These are phyloP conservation scores for Euleptes europaea DNA, from an alignment of 2,113 vertebrate species.

Conservation along the genomic window DNA sequence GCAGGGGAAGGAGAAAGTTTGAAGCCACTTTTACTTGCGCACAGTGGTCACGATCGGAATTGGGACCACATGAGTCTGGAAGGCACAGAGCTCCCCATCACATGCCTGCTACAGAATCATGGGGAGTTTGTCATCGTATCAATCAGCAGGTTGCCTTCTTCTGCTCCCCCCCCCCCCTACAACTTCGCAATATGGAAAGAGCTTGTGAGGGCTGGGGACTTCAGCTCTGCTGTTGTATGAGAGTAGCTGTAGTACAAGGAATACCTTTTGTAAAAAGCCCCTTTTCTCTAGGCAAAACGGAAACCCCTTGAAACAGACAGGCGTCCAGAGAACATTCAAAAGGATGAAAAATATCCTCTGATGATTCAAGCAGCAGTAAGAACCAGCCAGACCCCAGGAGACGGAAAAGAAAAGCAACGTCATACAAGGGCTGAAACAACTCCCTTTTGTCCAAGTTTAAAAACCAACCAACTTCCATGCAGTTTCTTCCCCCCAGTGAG, in stretches of 20 bases:
- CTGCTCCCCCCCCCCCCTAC: too few species aligned
- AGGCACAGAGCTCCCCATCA: too few species aligned
- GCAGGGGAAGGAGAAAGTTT: too few species aligned
- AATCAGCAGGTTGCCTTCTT: too few species aligned
- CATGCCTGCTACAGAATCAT: too few species aligned
- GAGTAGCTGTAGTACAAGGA: neutral
- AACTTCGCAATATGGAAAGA: neutral
- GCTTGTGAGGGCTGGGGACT: neutral
- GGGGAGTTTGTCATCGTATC: too few species aligned
- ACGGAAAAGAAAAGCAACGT: constrained; percentile 47
- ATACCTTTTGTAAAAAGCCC: neutral
- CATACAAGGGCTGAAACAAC: constrained; percentile 48
- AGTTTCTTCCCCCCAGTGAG: neutral
- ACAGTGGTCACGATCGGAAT: too few species aligned
- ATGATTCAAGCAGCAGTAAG: neutral
- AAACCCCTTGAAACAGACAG: constrained; percentile 19
- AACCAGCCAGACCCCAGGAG: constrained; percentile 21
- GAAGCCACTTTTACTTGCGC: too few species aligned
- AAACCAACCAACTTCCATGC: constrained; percentile 42
- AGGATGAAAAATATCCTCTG: constrained; percentile 37
- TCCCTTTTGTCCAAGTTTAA: constrained; percentile 48
- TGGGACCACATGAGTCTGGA: too few species aligned
- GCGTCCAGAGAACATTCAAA: neutral
- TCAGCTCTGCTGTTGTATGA: neutral
- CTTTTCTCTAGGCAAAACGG: neutral